Conservation (phyloP, 2,797 vertebrate genomes). For the Semaprochilodus insignis region DNA sequence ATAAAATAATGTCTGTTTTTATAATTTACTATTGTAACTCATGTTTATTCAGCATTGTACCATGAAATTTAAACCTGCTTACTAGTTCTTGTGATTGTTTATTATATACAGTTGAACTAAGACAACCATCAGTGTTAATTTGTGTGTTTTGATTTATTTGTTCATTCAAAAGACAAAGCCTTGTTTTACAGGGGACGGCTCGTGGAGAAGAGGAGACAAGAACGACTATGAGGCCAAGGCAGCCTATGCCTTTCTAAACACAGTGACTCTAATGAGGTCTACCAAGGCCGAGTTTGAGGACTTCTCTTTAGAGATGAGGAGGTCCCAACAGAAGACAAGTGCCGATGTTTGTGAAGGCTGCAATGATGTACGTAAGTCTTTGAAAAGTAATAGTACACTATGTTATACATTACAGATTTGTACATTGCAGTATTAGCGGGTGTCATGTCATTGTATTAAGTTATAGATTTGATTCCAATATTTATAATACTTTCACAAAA, state of each 20-base stretch:
- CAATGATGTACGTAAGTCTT: conserved; percentile 86
- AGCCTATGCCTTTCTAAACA: conserved; percentile 91
- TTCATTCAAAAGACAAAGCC: background rate
- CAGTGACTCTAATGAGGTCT: conserved; percentile 91
- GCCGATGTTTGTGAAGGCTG: conserved; percentile 82
- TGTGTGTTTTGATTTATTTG: background rate
- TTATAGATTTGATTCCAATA: no score
- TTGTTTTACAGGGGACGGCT: conserved; percentile 88
- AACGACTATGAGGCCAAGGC: conserved; percentile 89
- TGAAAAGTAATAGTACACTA: conserved; percentile 11
- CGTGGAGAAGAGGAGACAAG: conserved; percentile 94
- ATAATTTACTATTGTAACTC: background rate
- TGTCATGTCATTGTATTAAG: no score
- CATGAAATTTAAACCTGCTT: background rate
- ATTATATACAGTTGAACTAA: background rate
- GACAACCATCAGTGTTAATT: background rate
- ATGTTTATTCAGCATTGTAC: background rate
- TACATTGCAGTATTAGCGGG: no score
- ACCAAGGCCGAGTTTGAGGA: conserved; percentile 95
- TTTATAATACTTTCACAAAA: no score
- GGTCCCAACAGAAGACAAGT: conserved; percentile 78
- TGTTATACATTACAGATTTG: no score
- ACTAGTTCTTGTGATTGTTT: background rate
- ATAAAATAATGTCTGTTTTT: background rate
- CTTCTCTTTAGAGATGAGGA: conserved; percentile 93